Percentiles rank a stretch among this genome's conserved stretches.
These are phyloP conservation scores for Dinocampus coccinellae DNA, from an alignment of 2,888 invertebrate genomes.

Conservation along the genomic window DNA sequence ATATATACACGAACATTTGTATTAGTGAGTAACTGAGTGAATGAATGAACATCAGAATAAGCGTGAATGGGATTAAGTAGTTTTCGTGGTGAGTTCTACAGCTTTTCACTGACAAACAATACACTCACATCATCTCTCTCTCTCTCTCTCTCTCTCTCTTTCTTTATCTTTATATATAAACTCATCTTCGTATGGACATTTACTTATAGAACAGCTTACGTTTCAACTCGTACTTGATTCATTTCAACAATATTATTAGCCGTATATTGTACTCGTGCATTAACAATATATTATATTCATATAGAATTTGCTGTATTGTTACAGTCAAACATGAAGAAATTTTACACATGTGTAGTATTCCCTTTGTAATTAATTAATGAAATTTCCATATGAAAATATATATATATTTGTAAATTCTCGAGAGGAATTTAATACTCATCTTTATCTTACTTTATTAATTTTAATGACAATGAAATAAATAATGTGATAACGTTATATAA, in stretches of 20 bases:
- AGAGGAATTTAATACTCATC: background rate
- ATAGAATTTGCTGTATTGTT: background rate
- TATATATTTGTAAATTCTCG: background rate
- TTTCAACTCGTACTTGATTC: constrained; percentile 5
- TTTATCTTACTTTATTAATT: background rate
- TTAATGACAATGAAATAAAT: background rate
- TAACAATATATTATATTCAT: too few relatives aligned
- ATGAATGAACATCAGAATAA: background rate
- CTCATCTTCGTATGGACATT: background rate
- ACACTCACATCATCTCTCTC: too few relatives aligned
- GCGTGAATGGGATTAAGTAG: constrained; percentile 28
- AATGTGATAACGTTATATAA: background rate
- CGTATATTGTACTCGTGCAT: constrained; percentile 20
- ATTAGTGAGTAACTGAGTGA: too few relatives aligned
- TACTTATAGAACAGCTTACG: background rate
- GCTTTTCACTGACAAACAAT: constrained; percentile 25
- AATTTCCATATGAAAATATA: background rate
- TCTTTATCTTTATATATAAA: too few relatives aligned
- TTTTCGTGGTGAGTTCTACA: constrained; percentile 31
- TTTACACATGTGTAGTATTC: constrained; percentile 7
- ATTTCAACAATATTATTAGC: constrained; percentile 1
- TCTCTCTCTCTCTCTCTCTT: background rate
- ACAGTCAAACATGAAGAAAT: constrained; percentile 5
- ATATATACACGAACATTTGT: too few relatives aligned
- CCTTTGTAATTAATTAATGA: constrained; percentile 27